Percentiles rank a stretch among this genome's conserved stretches.
phyloP scores from a whole-genome alignment of 2,888 invertebrate genomes.

The Dasypogon diadema region DNA sequence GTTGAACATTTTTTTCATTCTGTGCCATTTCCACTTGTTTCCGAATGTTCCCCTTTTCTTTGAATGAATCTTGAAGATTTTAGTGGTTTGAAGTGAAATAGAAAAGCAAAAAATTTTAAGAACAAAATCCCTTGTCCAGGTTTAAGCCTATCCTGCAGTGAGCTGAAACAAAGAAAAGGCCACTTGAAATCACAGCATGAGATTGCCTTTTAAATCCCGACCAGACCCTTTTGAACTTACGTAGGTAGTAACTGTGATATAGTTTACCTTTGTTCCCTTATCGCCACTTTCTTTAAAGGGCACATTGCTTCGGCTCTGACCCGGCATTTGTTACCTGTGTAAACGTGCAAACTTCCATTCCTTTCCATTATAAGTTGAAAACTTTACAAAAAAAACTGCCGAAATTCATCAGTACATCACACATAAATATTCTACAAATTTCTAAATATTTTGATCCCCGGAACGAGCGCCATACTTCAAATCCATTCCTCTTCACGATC shows the following conservation, averaged over 20 bases:
- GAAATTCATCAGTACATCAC: no score
- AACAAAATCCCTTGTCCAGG: background rate
- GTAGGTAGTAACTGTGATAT: conserved; percentile 26
- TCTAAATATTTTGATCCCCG: no score
- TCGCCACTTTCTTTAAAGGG: background rate
- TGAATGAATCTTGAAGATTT: background rate
- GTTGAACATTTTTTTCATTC: background rate
- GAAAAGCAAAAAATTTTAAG: background rate
- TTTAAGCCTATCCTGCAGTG: conserved; percentile 43
- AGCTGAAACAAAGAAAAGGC: conserved; percentile 42
- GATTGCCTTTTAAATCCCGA: conserved; percentile 44
- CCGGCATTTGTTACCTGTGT: background rate
- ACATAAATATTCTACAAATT: no score
- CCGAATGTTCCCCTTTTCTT: background rate
- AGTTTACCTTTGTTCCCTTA: conserved; percentile 23
- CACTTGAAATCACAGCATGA: conserved; percentile 39
- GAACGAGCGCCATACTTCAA: no score
- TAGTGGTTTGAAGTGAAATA: background rate
- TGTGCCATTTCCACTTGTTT: background rate
- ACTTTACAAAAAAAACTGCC: no score
- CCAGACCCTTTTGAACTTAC: conserved; percentile 16
- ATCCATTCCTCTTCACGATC: no score
- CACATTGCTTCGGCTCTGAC: background rate
- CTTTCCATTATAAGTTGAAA: no score
- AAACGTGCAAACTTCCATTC: no score